A percentile compares a stretch with the other conserved stretches of the same genome.
phyloP scores from a whole-genome alignment of 2,888 invertebrate genomes.

The Apotomis betuletana region DNA sequence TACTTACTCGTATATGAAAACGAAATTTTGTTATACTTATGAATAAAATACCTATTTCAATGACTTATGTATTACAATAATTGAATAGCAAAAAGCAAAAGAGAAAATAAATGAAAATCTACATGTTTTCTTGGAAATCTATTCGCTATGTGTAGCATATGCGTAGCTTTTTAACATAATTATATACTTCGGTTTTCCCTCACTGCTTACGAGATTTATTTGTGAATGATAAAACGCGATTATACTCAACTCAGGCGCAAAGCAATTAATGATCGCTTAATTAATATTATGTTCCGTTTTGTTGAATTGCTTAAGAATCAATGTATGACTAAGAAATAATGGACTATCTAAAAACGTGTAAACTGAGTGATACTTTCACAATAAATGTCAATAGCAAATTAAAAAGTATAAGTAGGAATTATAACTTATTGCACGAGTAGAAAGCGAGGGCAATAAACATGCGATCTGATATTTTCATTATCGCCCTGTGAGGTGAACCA shows the following conservation, averaged over 20 bases:
- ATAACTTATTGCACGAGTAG: no score
- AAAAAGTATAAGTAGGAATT: no score
- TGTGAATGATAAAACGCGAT: slow-evolving; percentile 8
- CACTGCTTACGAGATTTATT: slow-evolving; percentile 25
- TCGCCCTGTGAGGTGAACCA: no score
- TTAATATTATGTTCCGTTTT: slow-evolving; percentile 11
- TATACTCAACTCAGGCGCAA: slow-evolving; percentile 21
- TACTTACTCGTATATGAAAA: no score
- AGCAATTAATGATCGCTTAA: not conserved
- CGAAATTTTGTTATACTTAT: no score
- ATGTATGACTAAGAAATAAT: not conserved
- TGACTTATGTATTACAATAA: not conserved
- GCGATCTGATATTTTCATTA: no score
- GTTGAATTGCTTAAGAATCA: slow-evolving; percentile 5
- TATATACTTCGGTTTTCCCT: slow-evolving; percentile 16
- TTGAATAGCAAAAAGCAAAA: not conserved
- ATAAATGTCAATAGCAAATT: no score
- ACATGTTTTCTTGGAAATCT: slow-evolving; percentile 30
- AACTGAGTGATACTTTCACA: no score
- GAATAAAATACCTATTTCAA: no score
- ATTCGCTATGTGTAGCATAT: not conserved
- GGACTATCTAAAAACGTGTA: no score
- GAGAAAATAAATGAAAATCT: slow-evolving; percentile 5
- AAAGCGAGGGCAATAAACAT: no score
- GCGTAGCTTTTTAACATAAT: slow-evolving; percentile 20